Evolutionary conservation across 2,797 vertebrate genomes (phyloP).

Genomic region (Microctenopoma lineatum): DNA sequence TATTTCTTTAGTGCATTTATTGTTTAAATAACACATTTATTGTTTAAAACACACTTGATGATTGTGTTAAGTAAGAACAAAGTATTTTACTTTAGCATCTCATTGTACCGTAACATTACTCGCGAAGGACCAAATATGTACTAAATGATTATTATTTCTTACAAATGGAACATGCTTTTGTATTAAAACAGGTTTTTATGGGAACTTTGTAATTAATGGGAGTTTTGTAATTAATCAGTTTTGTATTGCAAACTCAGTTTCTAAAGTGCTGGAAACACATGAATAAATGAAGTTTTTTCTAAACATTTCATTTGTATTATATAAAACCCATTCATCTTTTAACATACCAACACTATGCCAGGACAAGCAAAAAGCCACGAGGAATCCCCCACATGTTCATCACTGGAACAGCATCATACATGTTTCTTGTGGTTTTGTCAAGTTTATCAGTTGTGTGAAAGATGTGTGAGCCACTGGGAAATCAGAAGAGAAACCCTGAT

Average conservation of each 20-base stretch:
- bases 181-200: conserved; percentile 4
- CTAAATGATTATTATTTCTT: background rate
- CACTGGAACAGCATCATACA: background rate
- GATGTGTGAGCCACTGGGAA: background rate
- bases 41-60: background rate
- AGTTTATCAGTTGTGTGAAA: background rate
- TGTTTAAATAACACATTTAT: background rate
- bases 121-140: conserved; percentile 16
- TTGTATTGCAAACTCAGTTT: background rate
- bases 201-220: background rate
- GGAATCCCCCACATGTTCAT: background rate
- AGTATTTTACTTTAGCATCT: background rate
- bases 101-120: conserved; percentile 10
- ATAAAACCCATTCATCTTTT: conserved; percentile 30
- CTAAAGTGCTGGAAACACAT: background rate
- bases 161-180: conserved; percentile 12
- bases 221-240: conserved; percentile 29
- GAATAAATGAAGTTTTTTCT: conserved; percentile 11
- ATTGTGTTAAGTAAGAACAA: background rate
- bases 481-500: conserved; percentile 1
- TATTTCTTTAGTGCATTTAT: background rate
- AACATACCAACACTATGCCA: conserved; percentile 5
- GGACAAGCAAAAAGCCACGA: background rate
- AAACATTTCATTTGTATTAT: conserved; percentile 18
- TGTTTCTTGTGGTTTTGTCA: conserved; percentile 10